Base-by-base conservation (phyloP, 2,888 invertebrate genomes). In the Amphipyra tragopoginis region DNA sequence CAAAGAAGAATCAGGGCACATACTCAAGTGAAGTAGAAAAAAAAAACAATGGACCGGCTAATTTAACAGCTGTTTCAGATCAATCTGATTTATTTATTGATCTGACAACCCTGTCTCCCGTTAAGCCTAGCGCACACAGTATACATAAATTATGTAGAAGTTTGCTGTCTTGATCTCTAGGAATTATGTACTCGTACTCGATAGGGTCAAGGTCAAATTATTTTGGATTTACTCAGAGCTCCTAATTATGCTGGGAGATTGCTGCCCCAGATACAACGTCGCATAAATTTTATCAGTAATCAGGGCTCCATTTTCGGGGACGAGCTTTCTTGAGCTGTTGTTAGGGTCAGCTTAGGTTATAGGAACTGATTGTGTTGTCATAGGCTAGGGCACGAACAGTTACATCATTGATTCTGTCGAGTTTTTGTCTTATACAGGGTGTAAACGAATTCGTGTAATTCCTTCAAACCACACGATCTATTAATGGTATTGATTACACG, bases 211-310 rank as follows among this genome's bases (percentile, higher is more conserved):
- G 58, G 60, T 36, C 14, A 40, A 15, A 45, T 55, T 57, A 53
- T 72, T 61, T 77, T 58, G 68, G 63, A 73, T 56, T 72, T 68
- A 33, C 42, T 33, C 38, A 15, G 45, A 54, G 65, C 48, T 53
- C 50, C 43, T 60, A 53, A 71, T 71, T 71, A 67, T 67, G 34
- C 44, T 21, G 13, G 21, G 44, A 47, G 53, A 53, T 44, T 43
- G 15, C 40, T 54, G 13, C 38, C 45, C 51, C 33, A 54, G 60
- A 59, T 59, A 62, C 70, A 69, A 50, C 40, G 44, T 40, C 53
- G 52, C 56, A 69, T 70, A 68, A 67, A 63, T 71, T 72, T 51
- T 57, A 67, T 71, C 51, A 54, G 51, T 67, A 77, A 70, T 47
- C 79, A 76, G 26, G 43, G 58, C 21, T 49, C 56, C 39, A 53